These are phyloP conservation scores for Sebastes goodei DNA, from an alignment of 2,797 vertebrate genomes.

Conservation along the genomic window DNA sequence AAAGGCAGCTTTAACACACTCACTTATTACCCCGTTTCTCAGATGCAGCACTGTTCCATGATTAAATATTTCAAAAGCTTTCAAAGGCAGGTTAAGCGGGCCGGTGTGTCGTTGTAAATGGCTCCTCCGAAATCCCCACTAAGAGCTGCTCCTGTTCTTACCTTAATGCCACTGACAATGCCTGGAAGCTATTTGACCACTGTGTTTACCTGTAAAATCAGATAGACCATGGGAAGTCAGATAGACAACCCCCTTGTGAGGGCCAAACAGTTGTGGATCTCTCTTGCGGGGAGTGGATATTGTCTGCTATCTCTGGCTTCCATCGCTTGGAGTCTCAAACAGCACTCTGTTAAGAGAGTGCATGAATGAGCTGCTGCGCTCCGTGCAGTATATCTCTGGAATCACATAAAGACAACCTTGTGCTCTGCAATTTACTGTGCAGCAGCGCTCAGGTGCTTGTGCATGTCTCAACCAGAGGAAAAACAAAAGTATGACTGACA, in stretches of 20 bases:
- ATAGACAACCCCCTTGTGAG: constrained; percentile 62
- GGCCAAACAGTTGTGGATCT: constrained; percentile 67
- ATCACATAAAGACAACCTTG: constrained; percentile 84
- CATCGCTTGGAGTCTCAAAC: constrained; percentile 69
- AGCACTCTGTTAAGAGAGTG: constrained; percentile 70
- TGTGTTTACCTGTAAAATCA: constrained; percentile 79
- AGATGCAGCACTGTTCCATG: constrained; percentile 54
- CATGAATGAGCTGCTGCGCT: constrained; percentile 70
- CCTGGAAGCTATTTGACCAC: constrained; percentile 70
- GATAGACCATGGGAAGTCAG: constrained; percentile 79
- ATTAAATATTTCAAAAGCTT: constrained; percentile 70
- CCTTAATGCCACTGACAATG: constrained; percentile 67
- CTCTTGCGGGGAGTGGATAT: constrained; percentile 78
- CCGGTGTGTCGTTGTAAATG: constrained; percentile 53
- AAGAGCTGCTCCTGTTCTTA: constrained; percentile 50
- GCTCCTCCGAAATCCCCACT: constrained; percentile 52
- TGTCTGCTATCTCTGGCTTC: constrained; percentile 73
- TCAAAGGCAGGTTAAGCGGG: constrained; percentile 60
- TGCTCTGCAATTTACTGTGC: constrained; percentile 82
- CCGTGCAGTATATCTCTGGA: constrained; percentile 78
- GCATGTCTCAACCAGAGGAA: constrained; percentile 86
- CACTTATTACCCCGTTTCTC: constrained; percentile 59
- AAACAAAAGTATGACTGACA: constrained; percentile 85
- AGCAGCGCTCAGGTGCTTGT: constrained; percentile 80
- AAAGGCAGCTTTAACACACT: constrained; percentile 66